Evolutionary conservation across 2,113 vertebrate genomes (phyloP).

Genomic region (Toxostoma redivivum): DNA sequence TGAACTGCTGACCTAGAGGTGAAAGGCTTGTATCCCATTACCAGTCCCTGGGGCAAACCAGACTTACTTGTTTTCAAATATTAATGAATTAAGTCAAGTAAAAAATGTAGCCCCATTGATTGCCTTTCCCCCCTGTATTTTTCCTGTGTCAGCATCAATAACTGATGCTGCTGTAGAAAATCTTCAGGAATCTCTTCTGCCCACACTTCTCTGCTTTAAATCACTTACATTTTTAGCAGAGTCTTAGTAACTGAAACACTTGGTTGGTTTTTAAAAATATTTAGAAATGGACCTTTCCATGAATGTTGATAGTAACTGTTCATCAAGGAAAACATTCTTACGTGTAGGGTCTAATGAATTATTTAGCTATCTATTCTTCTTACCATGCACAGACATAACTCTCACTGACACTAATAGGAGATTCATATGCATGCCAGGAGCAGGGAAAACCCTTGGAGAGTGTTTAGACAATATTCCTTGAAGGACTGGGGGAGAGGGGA

Average conservation of each 20-base stretch:
- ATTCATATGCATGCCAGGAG: conserved; percentile 31
- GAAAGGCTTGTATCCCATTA: conserved; percentile 58
- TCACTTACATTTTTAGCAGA: background rate
- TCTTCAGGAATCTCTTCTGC: background rate
- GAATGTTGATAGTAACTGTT: background rate
- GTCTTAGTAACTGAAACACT: background rate
- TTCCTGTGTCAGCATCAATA: background rate
- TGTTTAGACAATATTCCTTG: conserved; percentile 30
- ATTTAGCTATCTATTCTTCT: conserved; percentile 47
- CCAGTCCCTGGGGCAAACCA: conserved; percentile 41
- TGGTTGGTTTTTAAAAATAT: conserved; percentile 20
- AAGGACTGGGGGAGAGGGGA: background rate
- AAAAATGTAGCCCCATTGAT: conserved; percentile 50
- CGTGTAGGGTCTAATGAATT: background rate
- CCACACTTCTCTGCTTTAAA: conserved; percentile 10
- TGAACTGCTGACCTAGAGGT: conserved; percentile 61
- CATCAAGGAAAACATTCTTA: background rate
- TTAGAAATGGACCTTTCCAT: background rate
- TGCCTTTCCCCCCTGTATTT: background rate
- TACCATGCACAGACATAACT: conserved; percentile 14
- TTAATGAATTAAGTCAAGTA: conserved; percentile 59
- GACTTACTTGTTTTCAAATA: conserved; percentile 55
- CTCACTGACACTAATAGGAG: conserved; percentile 49
- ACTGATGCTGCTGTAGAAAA: background rate
- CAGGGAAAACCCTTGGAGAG: conserved; percentile 20